Base-by-base conservation (phyloP, 2,888 invertebrate genomes). In the Blastobasis lacticolella region DNA sequence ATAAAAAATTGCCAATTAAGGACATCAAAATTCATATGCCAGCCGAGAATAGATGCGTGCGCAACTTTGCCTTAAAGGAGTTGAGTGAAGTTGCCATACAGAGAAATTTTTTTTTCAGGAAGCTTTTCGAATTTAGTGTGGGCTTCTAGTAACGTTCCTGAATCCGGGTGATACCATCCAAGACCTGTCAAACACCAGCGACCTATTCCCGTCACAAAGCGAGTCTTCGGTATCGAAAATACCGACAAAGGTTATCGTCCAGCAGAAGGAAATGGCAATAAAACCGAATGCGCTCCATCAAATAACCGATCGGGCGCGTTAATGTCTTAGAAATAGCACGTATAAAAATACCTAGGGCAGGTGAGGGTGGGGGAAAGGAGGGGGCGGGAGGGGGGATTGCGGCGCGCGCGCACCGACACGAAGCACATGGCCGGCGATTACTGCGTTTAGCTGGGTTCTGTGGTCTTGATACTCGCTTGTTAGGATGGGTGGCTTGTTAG, bases 361-460 rank as follows among this genome's bases (percentile, higher is more conserved):
- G 73, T 77, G 78, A 79, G 78, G 79, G 74, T 74, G 81, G 23
- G 23, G 23, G 23, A 23, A n/a, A 23, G 23, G 23, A 23, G 23
- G 23, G 23, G 23, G 23, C 80, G 78, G 71, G 80, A 73, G 73
- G 66, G 68, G 69, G 74, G 70, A 78, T 78, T 75, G 81, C 73
- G 75, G 77, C 78, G 78, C 71, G 63, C 72, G 77, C 76, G 73
- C 75, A 71, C 61, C 69, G 74, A 79, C 73, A 64, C 60, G 71
- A 73, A 81, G 79, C 85, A 85, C 81, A 83, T 84, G 84, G 84
- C 80, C 55, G 53, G 51, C 66, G 69, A 66, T 74, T 71, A 75
- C 68, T 55, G 57, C 61, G 41, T 46, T 37, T 62, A 62, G 49
- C 41, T 42, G 53, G 10, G 9, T 46, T 41, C 4, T 1, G 0